Evolutionary conservation across 2,113 vertebrate genomes (phyloP).

Genomic region (Lasiurus borealis): DNA sequence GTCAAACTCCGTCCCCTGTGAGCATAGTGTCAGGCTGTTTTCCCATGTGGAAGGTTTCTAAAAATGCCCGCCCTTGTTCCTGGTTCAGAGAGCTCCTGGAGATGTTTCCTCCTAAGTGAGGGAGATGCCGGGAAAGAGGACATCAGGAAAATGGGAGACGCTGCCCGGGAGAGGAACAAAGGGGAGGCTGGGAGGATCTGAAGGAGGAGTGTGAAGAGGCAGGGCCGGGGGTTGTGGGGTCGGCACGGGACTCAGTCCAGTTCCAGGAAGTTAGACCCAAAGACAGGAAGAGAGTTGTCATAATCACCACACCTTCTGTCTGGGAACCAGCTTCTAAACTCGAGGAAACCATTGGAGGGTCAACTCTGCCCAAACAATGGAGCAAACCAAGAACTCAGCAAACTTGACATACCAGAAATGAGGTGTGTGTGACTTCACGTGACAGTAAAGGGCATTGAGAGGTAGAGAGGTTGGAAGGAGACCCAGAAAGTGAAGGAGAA

Average conservation of each 20-base stretch:
- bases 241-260: accelerated
- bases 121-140: neutral
- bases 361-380: neutral
- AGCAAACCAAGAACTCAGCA: neutral
- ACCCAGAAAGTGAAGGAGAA: neutral
- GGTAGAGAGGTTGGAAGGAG: accelerated
- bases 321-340: neutral
- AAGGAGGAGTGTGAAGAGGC: too few species aligned
- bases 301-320: accelerated
- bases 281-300: neutral
- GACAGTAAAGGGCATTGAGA: neutral
- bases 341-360: neutral
- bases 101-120: neutral
- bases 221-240: too few species aligned
- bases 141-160: neutral
- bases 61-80: neutral
- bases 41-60: accelerated
- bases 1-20: accelerated
- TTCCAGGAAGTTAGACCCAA: accelerated
- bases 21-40: too few species aligned
- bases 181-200: accelerated
- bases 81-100: neutral
- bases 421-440: accelerated
- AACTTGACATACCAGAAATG: accelerated
- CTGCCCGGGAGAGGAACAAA: neutral